Percentiles rank a stretch among this genome's conserved stretches.
These are phyloP conservation scores for Junco hyemalis DNA, from an alignment of 2,113 vertebrate species.

Conservation along the genomic window DNA sequence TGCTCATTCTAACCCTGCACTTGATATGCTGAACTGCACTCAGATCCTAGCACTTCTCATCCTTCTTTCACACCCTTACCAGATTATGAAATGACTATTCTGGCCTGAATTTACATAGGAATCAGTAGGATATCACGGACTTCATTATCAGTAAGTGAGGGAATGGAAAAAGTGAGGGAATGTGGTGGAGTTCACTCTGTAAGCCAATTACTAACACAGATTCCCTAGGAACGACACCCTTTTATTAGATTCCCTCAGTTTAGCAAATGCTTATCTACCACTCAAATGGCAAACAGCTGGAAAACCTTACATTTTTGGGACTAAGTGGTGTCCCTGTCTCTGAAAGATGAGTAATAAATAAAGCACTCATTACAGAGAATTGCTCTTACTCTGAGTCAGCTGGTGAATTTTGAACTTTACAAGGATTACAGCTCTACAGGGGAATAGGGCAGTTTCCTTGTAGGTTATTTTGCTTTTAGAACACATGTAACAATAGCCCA, in stretches of 20 bases:
- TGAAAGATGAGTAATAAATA: not conserved
- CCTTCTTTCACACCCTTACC: not conserved
- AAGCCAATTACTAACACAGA: not conserved
- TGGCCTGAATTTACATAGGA: not conserved
- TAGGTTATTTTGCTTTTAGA: not conserved
- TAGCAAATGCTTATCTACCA: not conserved
- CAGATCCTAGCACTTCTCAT: not conserved
- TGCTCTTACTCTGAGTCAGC: not conserved
- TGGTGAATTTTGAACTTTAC: not conserved
- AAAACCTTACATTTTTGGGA: not conserved
- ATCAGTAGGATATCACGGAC: not conserved
- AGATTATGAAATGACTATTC: not conserved
- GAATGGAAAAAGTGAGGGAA: slow-evolving; percentile 44
- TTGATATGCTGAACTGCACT: not conserved
- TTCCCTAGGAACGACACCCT: not conserved
- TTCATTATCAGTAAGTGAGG: slow-evolving; percentile 18
- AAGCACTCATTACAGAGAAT: not conserved
- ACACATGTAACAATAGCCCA: not conserved
- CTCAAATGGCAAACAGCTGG: slow-evolving; percentile 9
- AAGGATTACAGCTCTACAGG: not conserved
- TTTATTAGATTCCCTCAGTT: not conserved
- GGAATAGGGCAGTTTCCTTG: not conserved
- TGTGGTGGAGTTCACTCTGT: not conserved
- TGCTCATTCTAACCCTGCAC: not conserved
- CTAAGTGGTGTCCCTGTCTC: not conserved